phyloP scores from a whole-genome alignment of 1,140 invertebrate genomes.

The Wasmannia auropunctata region DNA sequence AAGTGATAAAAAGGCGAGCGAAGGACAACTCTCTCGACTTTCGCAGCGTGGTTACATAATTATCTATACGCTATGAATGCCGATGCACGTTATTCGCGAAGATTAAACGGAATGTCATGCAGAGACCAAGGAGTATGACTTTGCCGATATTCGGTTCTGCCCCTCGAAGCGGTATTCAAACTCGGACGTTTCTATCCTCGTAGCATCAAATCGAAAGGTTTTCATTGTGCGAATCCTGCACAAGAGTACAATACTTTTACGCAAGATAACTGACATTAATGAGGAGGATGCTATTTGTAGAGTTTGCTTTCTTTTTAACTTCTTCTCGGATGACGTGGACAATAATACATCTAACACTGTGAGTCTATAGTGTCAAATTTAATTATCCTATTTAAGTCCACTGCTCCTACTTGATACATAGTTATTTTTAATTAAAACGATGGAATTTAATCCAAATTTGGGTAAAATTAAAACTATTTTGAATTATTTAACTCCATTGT shows the following conservation, averaged over 20 bases:
- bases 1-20: constrained; percentile 8
- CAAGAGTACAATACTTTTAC: not conserved
- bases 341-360: not conserved
- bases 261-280: constrained; percentile 17
- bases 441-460: no score
- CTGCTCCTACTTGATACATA: no score
- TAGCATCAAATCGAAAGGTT: not conserved
- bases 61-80: constrained; percentile 13
- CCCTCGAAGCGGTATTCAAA: constrained; percentile 3
- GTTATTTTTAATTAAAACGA: no score
- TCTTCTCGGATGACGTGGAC: not conserved
- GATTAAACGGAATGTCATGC: constrained; percentile 18
- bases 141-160: not conserved
- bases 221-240: not conserved
- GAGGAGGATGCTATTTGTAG: not conserved
- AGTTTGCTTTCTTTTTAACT: not conserved
- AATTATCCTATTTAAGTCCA: no score
- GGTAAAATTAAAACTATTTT: no score
- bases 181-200: constrained; percentile 1
- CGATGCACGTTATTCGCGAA: not conserved
- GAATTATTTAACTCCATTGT: no score
- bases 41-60: constrained; percentile 28
- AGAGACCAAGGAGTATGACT: not conserved
- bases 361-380: no score
- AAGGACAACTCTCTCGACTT: constrained; percentile 33